These are phyloP conservation scores for Oophaga pumilio DNA, from an alignment of 2,113 vertebrate species.

Conservation along the genomic window DNA sequence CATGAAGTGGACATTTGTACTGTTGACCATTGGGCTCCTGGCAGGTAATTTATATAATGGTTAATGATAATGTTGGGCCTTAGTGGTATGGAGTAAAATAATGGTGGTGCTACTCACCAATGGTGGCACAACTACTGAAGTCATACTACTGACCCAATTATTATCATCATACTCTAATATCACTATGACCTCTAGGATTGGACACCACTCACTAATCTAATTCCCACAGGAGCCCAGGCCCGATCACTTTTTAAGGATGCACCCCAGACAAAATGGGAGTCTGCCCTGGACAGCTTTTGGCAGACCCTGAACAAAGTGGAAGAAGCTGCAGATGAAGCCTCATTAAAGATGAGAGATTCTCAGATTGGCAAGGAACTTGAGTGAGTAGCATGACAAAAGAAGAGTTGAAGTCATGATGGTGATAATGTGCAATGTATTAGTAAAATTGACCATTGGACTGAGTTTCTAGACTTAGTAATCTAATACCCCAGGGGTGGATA, in stretches of 20 bases:
- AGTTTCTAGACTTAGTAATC: background rate
- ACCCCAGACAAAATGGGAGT: constrained; percentile 68
- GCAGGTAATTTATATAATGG: constrained; percentile 45
- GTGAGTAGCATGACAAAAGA: constrained; percentile 67
- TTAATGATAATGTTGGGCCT: background rate
- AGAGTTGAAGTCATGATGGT: background rate
- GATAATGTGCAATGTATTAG: background rate
- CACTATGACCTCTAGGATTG: background rate
- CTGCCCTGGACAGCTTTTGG: constrained; percentile 73
- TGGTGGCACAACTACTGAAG: background rate
- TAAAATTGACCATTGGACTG: background rate
- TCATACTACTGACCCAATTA: background rate
- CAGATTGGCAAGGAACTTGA: constrained; percentile 76
- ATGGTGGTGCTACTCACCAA: background rate
- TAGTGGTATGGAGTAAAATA: background rate
- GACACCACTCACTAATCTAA: background rate
- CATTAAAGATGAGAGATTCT: constrained; percentile 69
- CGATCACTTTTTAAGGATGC: constrained; percentile 65
- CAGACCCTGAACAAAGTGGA: constrained; percentile 67
- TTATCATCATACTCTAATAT: background rate
- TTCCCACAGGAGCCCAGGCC: constrained; percentile 72
- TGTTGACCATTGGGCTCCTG: constrained; percentile 45
- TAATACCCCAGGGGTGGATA: background rate
- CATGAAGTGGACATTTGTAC: constrained; percentile 50
- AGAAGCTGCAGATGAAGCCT: constrained; percentile 65